Evolutionary conservation across 2,797 vertebrate species (phyloP), one percentile per base, ranked within the genome.

Genomic region (Phoebastria nigripes): DNA sequence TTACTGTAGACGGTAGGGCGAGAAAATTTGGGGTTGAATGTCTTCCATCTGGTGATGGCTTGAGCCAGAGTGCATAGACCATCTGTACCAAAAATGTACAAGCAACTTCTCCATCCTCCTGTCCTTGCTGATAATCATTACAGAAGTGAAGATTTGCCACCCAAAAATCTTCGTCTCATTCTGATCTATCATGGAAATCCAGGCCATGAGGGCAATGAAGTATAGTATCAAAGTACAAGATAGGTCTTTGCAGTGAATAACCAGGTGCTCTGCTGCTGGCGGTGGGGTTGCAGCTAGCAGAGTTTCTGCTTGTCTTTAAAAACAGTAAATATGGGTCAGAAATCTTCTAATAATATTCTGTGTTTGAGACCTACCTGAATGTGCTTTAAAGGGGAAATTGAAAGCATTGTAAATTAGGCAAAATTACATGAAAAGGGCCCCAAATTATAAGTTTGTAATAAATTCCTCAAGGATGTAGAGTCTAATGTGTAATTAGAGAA

Each of bases 161-260:
- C 16, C 21, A 31, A 6, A 59, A 69, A 11, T 24, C 58, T 58
- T 74, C 14, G 22, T 13, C 59, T 84, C 20, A 1, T 77, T 35
- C 28, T 39, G 39, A 10, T 31, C 42, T 80, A 0, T 20, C 15
- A 12, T 4, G 37, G 44, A 63, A 74, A 76, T 33, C 37, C n/a
- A 66, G 47, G 15, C 25, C 17, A 4, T 31, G 3, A 14, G 41
- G 58, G 7, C 26, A 31, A 31, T 7, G 21, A 37, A 55, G 59
- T 6, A 0, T 11, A 5, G 4, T 39, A 8, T 37, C n/a, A 1
- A 44, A 41, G 18, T 54, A 5, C 1, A 1, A 4, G 13, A 14
- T 17, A 21, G 55, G 33, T 14, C 17, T 77, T 29, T n/a, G 56
- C 25, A 10, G 46, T 20, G 39, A 35, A 1, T 29, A 35, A 5